Percentiles rank a stretch among this genome's conserved stretches.
These are phyloP conservation scores for Hormaphis cornu DNA, from an alignment of 1,140 invertebrate species.

Conservation along the genomic window DNA sequence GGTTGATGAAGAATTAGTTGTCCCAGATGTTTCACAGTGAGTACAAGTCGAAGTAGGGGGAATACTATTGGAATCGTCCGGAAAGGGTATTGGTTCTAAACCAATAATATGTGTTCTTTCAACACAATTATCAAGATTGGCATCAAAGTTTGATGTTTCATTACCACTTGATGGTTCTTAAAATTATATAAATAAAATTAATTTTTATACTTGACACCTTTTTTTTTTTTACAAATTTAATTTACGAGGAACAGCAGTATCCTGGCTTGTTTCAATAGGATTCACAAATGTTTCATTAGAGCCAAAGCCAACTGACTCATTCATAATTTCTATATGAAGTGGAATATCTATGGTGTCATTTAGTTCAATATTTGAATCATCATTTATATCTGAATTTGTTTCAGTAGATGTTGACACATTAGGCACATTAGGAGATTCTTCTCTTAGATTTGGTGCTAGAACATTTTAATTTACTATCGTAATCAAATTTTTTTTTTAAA, in stretches of 20 bases:
- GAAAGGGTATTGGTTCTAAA: conserved; percentile 53
- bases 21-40: conserved; percentile 7
- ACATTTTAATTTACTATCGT: background rate
- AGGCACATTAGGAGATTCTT: background rate
- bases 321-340: background rate
- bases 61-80: conserved; percentile 53
- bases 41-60: conserved; percentile 22
- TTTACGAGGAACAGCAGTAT: background rate
- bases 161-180: background rate
- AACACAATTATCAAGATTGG: conserved; percentile 9
- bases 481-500: background rate
- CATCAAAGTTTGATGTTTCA: background rate
- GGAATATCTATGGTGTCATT: background rate
- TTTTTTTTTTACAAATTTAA: background rate
- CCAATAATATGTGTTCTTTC: conserved; percentile 25
- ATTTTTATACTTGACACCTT: background rate
- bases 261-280: background rate
- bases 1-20: conserved; percentile 4
- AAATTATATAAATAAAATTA: background rate
- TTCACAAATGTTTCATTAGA: conserved; percentile 43
- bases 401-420: background rate
- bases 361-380: background rate
- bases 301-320: conserved; percentile 46
- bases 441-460: background rate
- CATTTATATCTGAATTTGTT: background rate